Evolutionary conservation across 2,888 invertebrate genomes (phyloP).

Genomic region (Willowsia nigromaculata): DNA sequence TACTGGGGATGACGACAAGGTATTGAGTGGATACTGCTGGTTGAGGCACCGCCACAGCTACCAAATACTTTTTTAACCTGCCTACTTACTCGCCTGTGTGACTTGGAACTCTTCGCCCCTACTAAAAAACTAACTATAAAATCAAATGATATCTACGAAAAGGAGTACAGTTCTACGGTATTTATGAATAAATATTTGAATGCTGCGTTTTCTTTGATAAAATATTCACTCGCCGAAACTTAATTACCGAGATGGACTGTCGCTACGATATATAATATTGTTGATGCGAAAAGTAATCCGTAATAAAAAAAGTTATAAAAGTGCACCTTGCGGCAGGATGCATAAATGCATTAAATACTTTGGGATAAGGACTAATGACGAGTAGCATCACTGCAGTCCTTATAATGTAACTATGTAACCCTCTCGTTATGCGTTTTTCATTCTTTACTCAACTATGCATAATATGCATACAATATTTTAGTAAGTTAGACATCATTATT

Average conservation of each 20-base stretch:
- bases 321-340: conserved; percentile 46
- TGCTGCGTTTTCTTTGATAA: conserved; percentile 46
- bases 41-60: not conserved
- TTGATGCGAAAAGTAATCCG: not conserved
- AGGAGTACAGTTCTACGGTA: not conserved
- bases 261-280: conserved; percentile 25
- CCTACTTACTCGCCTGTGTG: not conserved
- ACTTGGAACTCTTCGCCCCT: not conserved
- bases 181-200: conserved; percentile 40
- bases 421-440: too few species aligned
- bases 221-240: conserved; percentile 56
- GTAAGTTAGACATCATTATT: too few species aligned
- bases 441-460: too few species aligned
- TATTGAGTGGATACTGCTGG: not conserved
- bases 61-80: not conserved
- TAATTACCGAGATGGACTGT: conserved; percentile 53
- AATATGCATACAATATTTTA: not conserved
- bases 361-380: not conserved
- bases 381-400: too few species aligned
- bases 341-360: conserved; percentile 24
- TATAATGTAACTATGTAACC: too few species aligned
- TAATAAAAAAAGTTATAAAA: conserved; percentile 16
- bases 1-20: not conserved
- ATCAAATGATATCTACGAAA: not conserved
- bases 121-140: not conserved